Base-by-base conservation (phyloP, 2,888 invertebrate genomes). In the Phyto melanocephala region DNA sequence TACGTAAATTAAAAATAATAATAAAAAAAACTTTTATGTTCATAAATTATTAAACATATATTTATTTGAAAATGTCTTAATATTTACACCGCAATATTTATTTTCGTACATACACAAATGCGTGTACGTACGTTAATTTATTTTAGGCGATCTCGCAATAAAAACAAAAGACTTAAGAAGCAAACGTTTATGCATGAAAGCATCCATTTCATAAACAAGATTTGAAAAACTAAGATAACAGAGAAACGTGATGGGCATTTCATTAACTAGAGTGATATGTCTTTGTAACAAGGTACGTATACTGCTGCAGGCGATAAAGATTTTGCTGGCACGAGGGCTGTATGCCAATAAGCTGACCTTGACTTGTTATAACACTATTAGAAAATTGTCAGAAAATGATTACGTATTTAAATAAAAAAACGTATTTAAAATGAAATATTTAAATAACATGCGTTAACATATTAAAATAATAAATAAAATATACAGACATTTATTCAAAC, bases 241-340 rank as follows among this genome's bases (percentile, higher is more conserved):
- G 20, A 35, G 45, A 28, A 72, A 72, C 72, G 60, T 45, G 54
- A 40, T 28, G 6, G 15, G 74, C 63, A 74, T 74, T 63, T 52
- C 35, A 54, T 54, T 74, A 54, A 74, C 28, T 28, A 50, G 60
- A 50, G 24, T 28, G 15, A 62, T 6, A 62, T 50, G 24, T 35
- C 8, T 56, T 56, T 33, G 5, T 54, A 15, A 3, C 15, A 35
- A 28, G 6, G 6, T 28, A 6, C 6, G 28, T 28, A 3, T 35
- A 7, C 10, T 50, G 50, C n/a, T 35, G 24, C n/a, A n/a, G 20
- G 47, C 47, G 0, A n/a, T 33, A 47, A 3, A 22, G 8, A 37
- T 52, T 24, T 11, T 52, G 1, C 5, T 28, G 8, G 28, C 15
- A 54, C n/a, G 28, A 28, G 15, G 28, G 15, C 1, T 50, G 24